These are phyloP conservation scores for Ormyrus rosae DNA, from an alignment of 2,888 invertebrate genomes.

Conservation along the genomic window DNA sequence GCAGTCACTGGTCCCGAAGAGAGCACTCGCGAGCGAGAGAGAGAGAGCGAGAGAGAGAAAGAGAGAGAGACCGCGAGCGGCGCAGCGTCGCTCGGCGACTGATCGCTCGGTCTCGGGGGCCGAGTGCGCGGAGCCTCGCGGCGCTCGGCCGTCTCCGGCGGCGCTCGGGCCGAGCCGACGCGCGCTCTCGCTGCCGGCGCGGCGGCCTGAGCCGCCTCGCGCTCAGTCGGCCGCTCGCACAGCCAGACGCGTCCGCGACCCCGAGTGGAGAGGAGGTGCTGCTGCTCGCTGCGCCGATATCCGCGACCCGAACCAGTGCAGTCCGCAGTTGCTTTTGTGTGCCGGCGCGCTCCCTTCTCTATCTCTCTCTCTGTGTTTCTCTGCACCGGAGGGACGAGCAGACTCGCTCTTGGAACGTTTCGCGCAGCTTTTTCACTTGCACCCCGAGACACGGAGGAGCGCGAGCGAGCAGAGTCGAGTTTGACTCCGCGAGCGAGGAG, in stretches of 20 bases:
- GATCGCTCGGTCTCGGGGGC: constrained; percentile 31
- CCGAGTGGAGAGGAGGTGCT: constrained; percentile 64
- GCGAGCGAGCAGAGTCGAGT: not conserved
- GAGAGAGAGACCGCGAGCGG: constrained; percentile 43
- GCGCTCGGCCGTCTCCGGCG: constrained; percentile 61
- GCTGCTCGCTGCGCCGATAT: constrained; percentile 32
- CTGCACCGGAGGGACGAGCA: not conserved
- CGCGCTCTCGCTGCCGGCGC: constrained; percentile 61
- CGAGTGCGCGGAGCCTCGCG: constrained; percentile 46
- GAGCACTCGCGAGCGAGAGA: not conserved
- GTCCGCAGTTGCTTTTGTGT: not conserved
- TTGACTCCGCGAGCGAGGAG: not conserved
- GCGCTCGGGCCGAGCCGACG: constrained; percentile 62
- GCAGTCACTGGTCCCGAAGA: not conserved
- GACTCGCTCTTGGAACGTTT: not conserved
- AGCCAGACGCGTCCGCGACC: constrained; percentile 75
- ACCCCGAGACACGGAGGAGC: not conserved
- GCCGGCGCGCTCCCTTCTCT: not conserved
- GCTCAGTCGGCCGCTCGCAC: constrained; percentile 62
- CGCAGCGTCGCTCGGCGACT: constrained; percentile 55
- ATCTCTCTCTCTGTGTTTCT: too few relatives aligned
- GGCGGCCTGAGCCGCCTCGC: constrained; percentile 52
- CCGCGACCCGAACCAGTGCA: too few relatives aligned
- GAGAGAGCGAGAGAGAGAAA: not conserved
- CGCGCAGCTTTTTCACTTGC: too few relatives aligned